Conservation (phyloP, 2,797 vertebrate genomes). For the Artibeus jamaicensis region DNA sequence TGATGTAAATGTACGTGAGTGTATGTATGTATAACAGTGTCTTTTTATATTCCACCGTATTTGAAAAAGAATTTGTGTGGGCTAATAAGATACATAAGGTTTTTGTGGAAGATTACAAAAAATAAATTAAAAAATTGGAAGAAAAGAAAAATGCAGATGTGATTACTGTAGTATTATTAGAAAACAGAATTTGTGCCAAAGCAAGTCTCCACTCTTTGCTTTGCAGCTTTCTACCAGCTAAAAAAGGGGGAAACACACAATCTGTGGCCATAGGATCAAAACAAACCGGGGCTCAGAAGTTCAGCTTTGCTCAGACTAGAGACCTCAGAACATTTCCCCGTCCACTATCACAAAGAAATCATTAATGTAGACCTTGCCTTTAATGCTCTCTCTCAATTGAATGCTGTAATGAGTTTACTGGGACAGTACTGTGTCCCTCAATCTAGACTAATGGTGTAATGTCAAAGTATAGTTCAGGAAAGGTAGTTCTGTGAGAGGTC, state of each 20-base stretch:
- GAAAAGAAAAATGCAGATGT: background rate
- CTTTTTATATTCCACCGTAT: background rate
- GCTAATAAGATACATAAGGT: background rate
- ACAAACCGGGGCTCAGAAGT: background rate
- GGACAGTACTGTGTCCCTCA: background rate
- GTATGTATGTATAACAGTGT: background rate
- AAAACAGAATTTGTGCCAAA: background rate
- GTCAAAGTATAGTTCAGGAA: background rate
- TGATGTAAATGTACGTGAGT: background rate
- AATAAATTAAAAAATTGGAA: background rate
- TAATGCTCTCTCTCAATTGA: background rate
- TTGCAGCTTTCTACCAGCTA: background rate
- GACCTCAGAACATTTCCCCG: background rate
- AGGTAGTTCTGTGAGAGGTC: background rate
- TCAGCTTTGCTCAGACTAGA: background rate
- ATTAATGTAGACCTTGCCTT: background rate
- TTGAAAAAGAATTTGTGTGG: slow-evolving; percentile 17
- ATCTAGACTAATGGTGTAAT: background rate
- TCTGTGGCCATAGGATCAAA: background rate
- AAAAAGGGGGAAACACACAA: background rate
- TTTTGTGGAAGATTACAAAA: background rate
- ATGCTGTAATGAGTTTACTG: background rate
- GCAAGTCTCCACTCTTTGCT: background rate
- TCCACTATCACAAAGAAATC: background rate
- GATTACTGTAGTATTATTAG: background rate